Evolutionary conservation across 2,797 vertebrate genomes (phyloP).

Genomic region (Lateolabrax maculatus): DNA sequence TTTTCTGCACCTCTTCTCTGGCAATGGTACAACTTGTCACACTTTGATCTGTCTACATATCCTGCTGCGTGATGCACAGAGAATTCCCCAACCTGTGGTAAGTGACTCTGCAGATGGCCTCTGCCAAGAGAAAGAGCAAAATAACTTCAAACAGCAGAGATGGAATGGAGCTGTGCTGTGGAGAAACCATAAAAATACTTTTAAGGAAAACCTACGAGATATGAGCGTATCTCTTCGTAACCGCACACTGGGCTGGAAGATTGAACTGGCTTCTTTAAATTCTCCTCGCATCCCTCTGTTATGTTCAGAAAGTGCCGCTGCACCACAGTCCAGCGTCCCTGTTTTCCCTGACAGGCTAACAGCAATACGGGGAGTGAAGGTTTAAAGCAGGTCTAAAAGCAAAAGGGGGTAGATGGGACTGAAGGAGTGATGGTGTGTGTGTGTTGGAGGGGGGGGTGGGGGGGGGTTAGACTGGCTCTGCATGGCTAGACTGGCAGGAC

Average conservation of each 20-base stretch:
- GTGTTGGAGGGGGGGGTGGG: not conserved
- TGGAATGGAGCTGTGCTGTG: slow-evolving; percentile 10
- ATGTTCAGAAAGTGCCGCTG: slow-evolving; percentile 26
- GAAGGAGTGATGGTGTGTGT: not conserved
- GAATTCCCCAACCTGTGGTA: slow-evolving; percentile 33
- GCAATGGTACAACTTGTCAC: not conserved
- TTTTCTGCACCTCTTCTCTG: slow-evolving; percentile 18
- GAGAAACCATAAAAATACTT: not conserved
- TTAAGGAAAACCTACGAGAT: slow-evolving; percentile 24
- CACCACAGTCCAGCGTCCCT: slow-evolving; percentile 4
- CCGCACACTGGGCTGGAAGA: slow-evolving; percentile 23
- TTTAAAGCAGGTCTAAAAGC: slow-evolving; percentile 30
- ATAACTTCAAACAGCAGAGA: slow-evolving; percentile 37
- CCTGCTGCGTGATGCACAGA: slow-evolving; percentile 17
- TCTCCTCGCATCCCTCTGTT: slow-evolving; percentile 28
- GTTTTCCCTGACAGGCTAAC: slow-evolving; percentile 22
- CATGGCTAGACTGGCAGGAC: slow-evolving; percentile 71
- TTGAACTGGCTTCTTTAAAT: slow-evolving; percentile 41
- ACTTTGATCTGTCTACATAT: slow-evolving; percentile 28
- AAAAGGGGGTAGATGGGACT: slow-evolving; percentile 15
- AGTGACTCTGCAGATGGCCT: slow-evolving; percentile 63
- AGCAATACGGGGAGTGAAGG: slow-evolving; percentile 19
- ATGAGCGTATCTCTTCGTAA: slow-evolving; percentile 2
- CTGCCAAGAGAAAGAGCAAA: slow-evolving; percentile 46
- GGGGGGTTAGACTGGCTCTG: slow-evolving; percentile 47